Conservation (phyloP, 1,140 invertebrate genomes). For the Eumaeus atala region DNA sequence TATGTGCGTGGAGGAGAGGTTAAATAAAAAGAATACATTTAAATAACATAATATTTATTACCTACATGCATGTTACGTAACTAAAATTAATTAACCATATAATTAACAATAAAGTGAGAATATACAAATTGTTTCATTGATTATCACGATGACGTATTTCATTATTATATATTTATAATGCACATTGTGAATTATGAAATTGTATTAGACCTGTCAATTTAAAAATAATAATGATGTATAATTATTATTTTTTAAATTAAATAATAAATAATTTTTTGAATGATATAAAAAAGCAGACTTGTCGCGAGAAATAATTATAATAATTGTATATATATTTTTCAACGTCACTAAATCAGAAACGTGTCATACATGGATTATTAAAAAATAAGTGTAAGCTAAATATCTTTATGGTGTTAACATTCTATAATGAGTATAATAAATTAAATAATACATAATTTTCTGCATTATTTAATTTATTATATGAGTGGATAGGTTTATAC, state of each 20-base stretch:
- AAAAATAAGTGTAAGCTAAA: no score
- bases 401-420: no score
- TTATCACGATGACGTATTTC: neutral
- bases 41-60: conserved; percentile 18
- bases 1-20: neutral
- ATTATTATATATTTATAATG: conserved; percentile 7
- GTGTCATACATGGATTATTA: no score
- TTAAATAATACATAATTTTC: no score
- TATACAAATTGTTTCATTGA: neutral
- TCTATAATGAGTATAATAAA: no score
- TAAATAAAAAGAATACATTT: neutral
- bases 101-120: conserved; percentile 6
- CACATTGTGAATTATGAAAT: neutral
- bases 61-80: conserved; percentile 5
- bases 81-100: conserved; percentile 9
- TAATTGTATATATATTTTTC: no score
- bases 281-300: no score
- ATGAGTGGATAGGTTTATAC: no score
- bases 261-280: no score
- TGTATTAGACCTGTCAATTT: neutral
- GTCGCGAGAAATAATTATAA: no score
- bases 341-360: no score
- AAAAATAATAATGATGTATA: neutral
- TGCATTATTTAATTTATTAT: no score
- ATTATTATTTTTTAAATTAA: neutral